Base-by-base conservation (phyloP, 1,140 invertebrate species). In the Diorhabda elongata region DNA sequence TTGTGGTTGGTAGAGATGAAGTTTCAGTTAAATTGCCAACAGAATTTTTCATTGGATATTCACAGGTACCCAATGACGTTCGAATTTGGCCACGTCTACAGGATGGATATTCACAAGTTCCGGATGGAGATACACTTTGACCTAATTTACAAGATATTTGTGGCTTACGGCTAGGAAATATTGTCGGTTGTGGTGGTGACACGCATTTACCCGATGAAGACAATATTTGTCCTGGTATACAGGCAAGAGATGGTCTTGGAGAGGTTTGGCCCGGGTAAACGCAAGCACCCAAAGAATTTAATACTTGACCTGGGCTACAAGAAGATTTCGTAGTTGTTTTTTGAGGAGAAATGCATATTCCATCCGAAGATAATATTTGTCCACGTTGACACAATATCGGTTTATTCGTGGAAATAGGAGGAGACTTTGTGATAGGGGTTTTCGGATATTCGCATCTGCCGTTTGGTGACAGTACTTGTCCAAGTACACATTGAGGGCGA, bases 181-280 rank as follows among this genome's bases (percentile, higher is more conserved):
- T 26, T 26, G 26, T 26, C 26, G 0, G 26, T 64, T 64, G 8
- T n/a, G 5, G 8, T 26, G 3, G 45, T 26, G 44, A 58, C n/a
- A n/a, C 42, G 47, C 64, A 65, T 9, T 41, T 43, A 8, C 64
- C 64, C 8, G 7, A 57, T 57, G 64, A 9, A 4, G 52, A 42
- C 2, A 65, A 5, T n/a, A 65, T 4, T 65, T 65, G 47, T 5
- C 64, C 64, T 4, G 64, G 47, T 3, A 3, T n/a, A 58, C 64
- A 65, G 5, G 56, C 2, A 5, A 52, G 64, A 5, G 5, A 44
- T 6, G 64, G 56, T 42, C 42, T 57, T n/a, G 64, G 64, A 42
- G 64, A 41, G 41, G 47, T 58, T 58, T 65, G 64, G 7, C n/a
- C 11, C 11, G 66, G 66, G 60, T 67, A 67, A 9, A 67, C 52